These are phyloP conservation scores for Pangasius mekongensis DNA, from an alignment of 2,797 vertebrate species.

Conservation along the genomic window DNA sequence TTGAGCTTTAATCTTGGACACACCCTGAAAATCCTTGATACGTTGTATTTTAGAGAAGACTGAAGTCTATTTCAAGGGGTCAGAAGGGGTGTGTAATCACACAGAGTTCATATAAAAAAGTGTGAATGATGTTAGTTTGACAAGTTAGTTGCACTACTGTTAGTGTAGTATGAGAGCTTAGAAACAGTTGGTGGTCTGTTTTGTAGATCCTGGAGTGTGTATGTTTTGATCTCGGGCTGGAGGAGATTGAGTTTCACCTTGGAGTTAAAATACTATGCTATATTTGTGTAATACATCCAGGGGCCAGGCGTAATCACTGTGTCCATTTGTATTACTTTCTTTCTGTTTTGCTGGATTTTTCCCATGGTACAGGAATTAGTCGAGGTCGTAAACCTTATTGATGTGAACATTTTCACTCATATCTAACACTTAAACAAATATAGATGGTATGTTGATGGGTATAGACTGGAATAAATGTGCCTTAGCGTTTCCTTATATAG, in stretches of 20 bases:
- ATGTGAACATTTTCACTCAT: conserved; percentile 1
- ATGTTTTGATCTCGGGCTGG: conserved; percentile 54
- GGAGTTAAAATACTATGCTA: conserved; percentile 61
- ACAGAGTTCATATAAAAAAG: background rate
- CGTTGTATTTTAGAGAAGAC: background rate
- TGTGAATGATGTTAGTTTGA: background rate
- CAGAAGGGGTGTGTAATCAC: background rate
- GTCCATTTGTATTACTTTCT: background rate
- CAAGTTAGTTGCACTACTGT: background rate
- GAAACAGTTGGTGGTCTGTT: conserved; percentile 59
- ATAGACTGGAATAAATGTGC: background rate
- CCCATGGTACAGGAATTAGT: background rate
- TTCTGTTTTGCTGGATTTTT: background rate
- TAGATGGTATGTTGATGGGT: background rate
- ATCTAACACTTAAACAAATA: conserved; percentile 17
- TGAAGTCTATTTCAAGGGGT: background rate
- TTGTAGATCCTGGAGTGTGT: conserved; percentile 47
- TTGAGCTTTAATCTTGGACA: background rate
- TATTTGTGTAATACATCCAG: conserved; percentile 52
- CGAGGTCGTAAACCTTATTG: conserved; percentile 34
- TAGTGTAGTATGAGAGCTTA: background rate
- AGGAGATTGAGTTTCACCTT: conserved; percentile 57
- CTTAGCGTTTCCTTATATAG: background rate
- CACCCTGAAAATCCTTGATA: background rate
- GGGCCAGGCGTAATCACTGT: background rate